Conservation (phyloP, 2,888 invertebrate genomes). For the Drosophila melanosoma region DNA sequence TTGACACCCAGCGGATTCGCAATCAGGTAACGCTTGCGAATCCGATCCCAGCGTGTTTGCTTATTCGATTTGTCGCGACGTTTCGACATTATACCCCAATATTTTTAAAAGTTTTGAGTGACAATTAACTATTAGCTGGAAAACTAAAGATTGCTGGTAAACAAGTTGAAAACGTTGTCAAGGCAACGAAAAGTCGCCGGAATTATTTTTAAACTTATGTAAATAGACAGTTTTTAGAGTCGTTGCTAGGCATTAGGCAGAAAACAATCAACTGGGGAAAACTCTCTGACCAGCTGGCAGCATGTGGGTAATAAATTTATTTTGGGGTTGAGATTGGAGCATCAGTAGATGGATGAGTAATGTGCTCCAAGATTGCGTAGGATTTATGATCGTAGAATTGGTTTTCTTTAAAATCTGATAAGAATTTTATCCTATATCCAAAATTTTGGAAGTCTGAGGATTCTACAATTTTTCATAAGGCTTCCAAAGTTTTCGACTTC, state of each 20-base stretch:
- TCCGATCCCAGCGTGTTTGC: constrained; percentile 84
- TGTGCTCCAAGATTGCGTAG: neutral
- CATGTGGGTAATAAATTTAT: neutral
- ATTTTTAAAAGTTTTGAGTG: neutral
- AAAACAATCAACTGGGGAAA: neutral
- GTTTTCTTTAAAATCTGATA: too few species aligned
- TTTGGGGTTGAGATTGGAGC: neutral
- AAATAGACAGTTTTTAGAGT: neutral
- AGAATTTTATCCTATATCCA: too few species aligned
- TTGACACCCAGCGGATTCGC: constrained; percentile 66
- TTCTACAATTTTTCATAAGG: too few species aligned
- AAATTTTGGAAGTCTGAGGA: too few species aligned
- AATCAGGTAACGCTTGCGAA: constrained; percentile 81
- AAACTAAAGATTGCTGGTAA: constrained; percentile 37
- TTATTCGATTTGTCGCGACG: constrained; percentile 76
- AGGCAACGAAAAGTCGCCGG: constrained; percentile 48
- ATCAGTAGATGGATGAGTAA: neutral
- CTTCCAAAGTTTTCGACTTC: neutral
- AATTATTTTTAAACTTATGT: neutral
- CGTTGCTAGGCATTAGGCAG: constrained; percentile 13
- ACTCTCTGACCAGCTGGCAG: neutral
- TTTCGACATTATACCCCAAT: constrained; percentile 54
- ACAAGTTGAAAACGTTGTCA: constrained; percentile 53
- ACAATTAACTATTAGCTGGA: neutral
- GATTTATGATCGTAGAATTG: too few species aligned